A percentile compares a stretch with the other conserved stretches of the same genome.
phyloP scores from a whole-genome alignment of 2,888 invertebrate genomes.

The Lasioglossum vierecki region DNA sequence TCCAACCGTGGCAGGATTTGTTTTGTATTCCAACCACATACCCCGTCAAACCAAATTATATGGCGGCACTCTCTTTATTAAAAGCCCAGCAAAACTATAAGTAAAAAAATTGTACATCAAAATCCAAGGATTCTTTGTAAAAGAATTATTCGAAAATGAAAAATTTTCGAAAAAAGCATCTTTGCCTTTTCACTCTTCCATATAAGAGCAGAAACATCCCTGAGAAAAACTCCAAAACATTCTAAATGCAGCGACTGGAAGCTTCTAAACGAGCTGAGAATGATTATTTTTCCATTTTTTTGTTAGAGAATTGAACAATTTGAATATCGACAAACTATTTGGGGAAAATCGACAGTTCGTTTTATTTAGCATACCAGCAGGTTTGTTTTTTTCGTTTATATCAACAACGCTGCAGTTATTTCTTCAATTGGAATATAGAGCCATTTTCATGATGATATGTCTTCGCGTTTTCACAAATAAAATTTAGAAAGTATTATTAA shows the following conservation, averaged over 20 bases:
- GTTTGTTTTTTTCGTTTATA: neutral
- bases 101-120: neutral
- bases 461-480: too few relatives aligned
- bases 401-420: neutral
- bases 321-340: neutral
- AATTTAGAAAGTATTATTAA: neutral
- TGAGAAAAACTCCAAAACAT: too few relatives aligned
- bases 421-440: neutral
- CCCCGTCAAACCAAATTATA: slow-evolving; percentile 9
- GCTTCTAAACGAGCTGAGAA: neutral
- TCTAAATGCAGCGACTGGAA: neutral
- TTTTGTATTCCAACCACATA: slow-evolving; percentile 32
- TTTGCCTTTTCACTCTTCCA: neutral
- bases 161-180: too few relatives aligned
- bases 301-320: neutral
- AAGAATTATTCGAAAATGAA: too few relatives aligned
- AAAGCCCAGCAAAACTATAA: neutral
- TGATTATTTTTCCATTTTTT: neutral
- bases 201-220: neutral
- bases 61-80: neutral
- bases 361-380: neutral
- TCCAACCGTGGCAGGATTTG: slow-evolving; percentile 38
- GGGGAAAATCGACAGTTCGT: neutral
- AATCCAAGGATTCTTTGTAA: neutral
- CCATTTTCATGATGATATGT: neutral